phyloP scores from a whole-genome alignment of 2,797 vertebrate species.

The Mallotus villosus region DNA sequence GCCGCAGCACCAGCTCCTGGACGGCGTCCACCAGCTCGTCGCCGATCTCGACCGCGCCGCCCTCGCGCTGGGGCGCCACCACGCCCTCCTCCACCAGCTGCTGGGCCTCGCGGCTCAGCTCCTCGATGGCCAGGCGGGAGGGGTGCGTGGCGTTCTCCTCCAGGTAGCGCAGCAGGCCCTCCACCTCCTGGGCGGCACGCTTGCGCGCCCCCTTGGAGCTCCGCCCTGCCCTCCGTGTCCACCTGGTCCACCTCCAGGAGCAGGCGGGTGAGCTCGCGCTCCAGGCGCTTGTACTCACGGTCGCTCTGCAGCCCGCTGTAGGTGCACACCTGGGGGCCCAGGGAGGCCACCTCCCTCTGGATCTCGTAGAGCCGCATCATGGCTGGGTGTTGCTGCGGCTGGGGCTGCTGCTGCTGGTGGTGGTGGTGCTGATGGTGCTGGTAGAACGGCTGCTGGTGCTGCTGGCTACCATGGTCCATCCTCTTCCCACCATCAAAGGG shows the following conservation, averaged over 20 bases:
- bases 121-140: constrained; percentile 84
- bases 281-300: constrained; percentile 88
- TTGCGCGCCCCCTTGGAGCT: constrained; percentile 91
- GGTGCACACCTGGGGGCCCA: constrained; percentile 85
- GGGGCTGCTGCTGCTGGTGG: constrained; percentile 67
- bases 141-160: constrained; percentile 93
- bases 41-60: constrained; percentile 70
- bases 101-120: constrained; percentile 84
- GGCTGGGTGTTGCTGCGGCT: constrained; percentile 81
- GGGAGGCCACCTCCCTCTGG: constrained; percentile 82
- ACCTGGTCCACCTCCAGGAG: constrained; percentile 94
- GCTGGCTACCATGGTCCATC: constrained; percentile 85
- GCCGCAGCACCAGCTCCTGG: constrained; percentile 86
- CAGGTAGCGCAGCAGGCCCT: constrained; percentile 88
- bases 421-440: constrained; percentile 49
- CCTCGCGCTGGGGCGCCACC: constrained; percentile 79
- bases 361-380: constrained; percentile 89
- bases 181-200: constrained; percentile 87
- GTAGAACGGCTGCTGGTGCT: constrained; percentile 44
- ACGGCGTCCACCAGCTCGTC: constrained; percentile 91
- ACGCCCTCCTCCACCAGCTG: constrained; percentile 83
- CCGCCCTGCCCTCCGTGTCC: constrained; percentile 87
- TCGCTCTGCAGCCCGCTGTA: constrained; percentile 92
- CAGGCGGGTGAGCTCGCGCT: constrained; percentile 86
- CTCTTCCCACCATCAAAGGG: constrained; percentile 81